These are phyloP conservation scores for Alcis repandata DNA, from an alignment of 2,888 invertebrate genomes.

Conservation along the genomic window DNA sequence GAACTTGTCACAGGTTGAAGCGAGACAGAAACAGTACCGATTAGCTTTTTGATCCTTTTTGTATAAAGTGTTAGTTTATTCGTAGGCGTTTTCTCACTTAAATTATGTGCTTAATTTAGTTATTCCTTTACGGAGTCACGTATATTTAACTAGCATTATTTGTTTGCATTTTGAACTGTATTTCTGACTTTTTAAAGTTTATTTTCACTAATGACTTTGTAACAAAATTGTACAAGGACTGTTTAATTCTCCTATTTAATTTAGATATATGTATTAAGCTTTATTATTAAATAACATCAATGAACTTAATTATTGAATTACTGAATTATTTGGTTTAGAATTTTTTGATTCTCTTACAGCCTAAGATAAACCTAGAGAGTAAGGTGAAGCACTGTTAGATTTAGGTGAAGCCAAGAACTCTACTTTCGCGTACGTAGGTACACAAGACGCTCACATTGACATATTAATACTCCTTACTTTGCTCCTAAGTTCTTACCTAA, in stretches of 20 bases:
- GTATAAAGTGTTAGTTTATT: neutral
- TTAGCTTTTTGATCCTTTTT: neutral
- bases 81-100: conserved; percentile 36
- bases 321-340: no score
- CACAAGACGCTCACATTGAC: no score
- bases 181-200: conserved; percentile 16
- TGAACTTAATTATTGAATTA: no score
- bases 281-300: neutral
- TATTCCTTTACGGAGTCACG: conserved; percentile 18
- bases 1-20: no score
- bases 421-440: no score
- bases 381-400: no score
- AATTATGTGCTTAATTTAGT: conserved; percentile 34
- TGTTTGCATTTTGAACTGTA: conserved; percentile 36
- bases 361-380: no score
- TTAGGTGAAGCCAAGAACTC: no score
- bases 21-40: no score
- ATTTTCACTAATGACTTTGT: conserved; percentile 15
- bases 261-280: conserved; percentile 2
- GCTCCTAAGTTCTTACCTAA: no score
- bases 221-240: conserved; percentile 21
- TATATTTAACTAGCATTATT: conserved; percentile 26
- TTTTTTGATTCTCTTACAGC: no score
- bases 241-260: conserved; percentile 17
- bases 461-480: no score